Evolutionary conservation across 2,797 vertebrate species (phyloP).

Genomic region (Catharus ustulatus): DNA sequence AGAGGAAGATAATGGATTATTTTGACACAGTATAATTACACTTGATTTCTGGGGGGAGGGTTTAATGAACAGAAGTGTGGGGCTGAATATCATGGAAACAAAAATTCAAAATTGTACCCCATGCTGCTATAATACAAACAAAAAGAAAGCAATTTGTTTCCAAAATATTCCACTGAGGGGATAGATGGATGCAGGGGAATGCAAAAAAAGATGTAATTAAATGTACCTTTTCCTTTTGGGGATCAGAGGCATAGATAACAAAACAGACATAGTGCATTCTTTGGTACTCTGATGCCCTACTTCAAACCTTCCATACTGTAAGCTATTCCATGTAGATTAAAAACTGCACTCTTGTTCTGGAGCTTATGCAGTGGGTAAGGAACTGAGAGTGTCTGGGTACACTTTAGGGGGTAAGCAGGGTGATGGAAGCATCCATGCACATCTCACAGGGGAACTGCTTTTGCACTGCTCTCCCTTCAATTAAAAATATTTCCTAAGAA

Average conservation of each 20-base stretch:
- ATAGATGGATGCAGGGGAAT: not conserved
- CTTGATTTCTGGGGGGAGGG: accelerated
- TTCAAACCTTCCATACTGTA: not conserved
- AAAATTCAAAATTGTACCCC: not conserved
- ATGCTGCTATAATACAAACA: not conserved
- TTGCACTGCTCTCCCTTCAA: not conserved
- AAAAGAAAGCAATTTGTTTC: not conserved
- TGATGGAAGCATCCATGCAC: not conserved
- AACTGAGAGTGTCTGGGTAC: not conserved
- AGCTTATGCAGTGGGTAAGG: not conserved
- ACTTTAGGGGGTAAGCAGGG: not conserved
- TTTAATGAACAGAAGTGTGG: not conserved
- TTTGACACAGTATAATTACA: not conserved
- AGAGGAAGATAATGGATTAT: not conserved
- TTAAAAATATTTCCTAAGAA: not conserved
- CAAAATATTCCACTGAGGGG: not conserved
- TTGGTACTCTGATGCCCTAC: not conserved
- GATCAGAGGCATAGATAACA: not conserved
- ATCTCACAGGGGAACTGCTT: not conserved
- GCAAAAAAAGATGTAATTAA: not conserved
- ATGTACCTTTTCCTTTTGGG: not conserved
- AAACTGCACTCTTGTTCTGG: not conserved
- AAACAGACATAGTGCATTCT: not conserved
- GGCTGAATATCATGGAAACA: not conserved
- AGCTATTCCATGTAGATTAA: not conserved